phyloP scores from a whole-genome alignment of 2,113 vertebrate genomes.

The Ovibos moschatus region DNA sequence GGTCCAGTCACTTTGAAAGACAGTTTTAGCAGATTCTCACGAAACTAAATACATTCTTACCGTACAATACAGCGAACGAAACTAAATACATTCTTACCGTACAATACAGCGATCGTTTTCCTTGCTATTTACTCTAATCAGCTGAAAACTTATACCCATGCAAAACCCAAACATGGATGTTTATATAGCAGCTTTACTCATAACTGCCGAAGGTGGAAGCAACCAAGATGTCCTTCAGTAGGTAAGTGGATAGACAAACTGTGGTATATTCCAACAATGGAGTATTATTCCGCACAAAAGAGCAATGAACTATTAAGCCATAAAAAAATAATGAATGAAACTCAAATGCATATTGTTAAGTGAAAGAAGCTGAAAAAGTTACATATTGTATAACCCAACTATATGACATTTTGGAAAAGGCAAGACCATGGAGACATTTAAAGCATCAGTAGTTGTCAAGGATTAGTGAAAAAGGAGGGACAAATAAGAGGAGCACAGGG shows the following conservation, averaged over 20 bases:
- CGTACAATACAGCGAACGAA: neutral
- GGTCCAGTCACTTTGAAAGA: neutral
- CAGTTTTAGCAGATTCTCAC: neutral
- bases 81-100: neutral
- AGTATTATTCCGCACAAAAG: neutral
- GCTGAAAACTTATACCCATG: neutral
- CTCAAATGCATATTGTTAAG: neutral
- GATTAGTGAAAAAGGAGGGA: neutral
- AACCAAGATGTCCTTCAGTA: neutral
- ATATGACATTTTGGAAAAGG: neutral
- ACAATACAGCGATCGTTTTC: neutral
- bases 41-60: slow-evolving; percentile 8
- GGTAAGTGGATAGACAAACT: neutral
- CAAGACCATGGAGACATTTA: neutral
- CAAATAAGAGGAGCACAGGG: neutral
- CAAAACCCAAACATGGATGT: neutral
- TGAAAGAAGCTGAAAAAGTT: neutral
- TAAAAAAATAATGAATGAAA: neutral
- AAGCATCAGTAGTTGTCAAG: neutral
- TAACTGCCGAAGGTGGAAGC: neutral
- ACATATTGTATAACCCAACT: neutral
- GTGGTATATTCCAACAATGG: neutral
- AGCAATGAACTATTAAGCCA: neutral
- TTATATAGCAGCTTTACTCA: neutral
- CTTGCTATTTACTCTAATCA: neutral